Evolutionary conservation across 2,888 invertebrate genomes (phyloP), one percentile per base, ranked within the genome.

Genomic region (Stegana nigrithorax): DNA sequence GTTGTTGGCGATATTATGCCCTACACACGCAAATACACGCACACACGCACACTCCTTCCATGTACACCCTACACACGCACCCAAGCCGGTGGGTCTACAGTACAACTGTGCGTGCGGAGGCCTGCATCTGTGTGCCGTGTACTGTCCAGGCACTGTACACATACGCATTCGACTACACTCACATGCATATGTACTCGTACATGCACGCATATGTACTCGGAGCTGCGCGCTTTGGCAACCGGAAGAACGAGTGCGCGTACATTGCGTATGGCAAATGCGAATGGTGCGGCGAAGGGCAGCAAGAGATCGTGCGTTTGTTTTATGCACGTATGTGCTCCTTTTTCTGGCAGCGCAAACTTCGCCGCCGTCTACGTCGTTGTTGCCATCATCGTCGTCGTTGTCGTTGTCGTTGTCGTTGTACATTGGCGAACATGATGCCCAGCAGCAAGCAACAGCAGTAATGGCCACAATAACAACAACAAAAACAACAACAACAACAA

Each of bases 391-490:
- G 44, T 17, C 53, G 12, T 32, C 36, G 36, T 17, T 25, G 10
- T 25, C 25, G 44, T 42, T 47, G 67, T 59, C 63, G 69, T 60
- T 66, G n/a, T n/a, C n/a, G n/a, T n/a, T n/a, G n/a, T n/a, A n/a
- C 68, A 71, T 74, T 78, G n/a, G n/a, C 72, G 70, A 73, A 78
- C 79, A 74, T 76, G 78, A 72, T 77, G 77, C 77, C 72, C 72
- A 68, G 44, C 19, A n/a, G n/a, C n/a, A 32, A 32, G 10, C 8
- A 32, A 32, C 32, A n/a, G 32, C 32, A 32, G 59, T 72, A 69
- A 19, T 68, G 68, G 73, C 74, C 74, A 73, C 80, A 77, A 79
- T 75, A 73, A 69, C 69, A 62, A 65, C 68, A n/a, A n/a, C n/a
- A n/a, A n/a, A n/a, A n/a, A n/a, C n/a, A n/a, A n/a, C n/a, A n/a